Evolutionary conservation across 2,888 invertebrate genomes (phyloP), one percentile per base, ranked within the genome.

Genomic region (Allolobophora icterica): DNA sequence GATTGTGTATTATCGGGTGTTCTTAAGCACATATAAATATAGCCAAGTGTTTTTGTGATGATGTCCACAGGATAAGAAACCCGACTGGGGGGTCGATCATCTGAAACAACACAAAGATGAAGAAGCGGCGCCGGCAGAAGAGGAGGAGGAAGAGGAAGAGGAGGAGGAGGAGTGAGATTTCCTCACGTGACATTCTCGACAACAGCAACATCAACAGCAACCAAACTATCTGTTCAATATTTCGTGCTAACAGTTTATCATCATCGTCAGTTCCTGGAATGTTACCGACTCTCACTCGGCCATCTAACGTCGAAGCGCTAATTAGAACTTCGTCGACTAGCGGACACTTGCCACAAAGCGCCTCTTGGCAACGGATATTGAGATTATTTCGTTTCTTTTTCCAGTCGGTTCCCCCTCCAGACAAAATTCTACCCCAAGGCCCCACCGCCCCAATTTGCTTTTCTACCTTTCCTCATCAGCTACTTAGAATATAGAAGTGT

Each of bases 41-140:
- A 42, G 13, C 1, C 42, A 42, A 42, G 15, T 13, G 13, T 17
- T 21, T 52, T 21, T 52, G 52, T 52, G 52, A 6, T 52, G 52
- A 52, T 52, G 1, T 13, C n/a, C 71, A 21, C 91, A 93, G 92
- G 90, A 83, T 19, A 91, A 92, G 89, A 92, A 92, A 84, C 93
- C 93, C 24, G 93, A 92, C 35, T 93, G 93, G 93, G 91, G 92
- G 30, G 89, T 91, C 89, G 92, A 92, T 52, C 91, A 45, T 24
- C 91, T 92, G 90, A 92, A 93, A 71, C 91, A 93, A 84, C 91
- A 93, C 87, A 89, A 91, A 33, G 91, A 92, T 45, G 92, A 91
- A 24, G 92, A 92, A 71, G 92, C 92, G 90, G 92, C 90, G 24
- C 91, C 92, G 30, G 92, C 92, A 89, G 92, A 91, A 71, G 92